These are phyloP conservation scores for Rhopalosiphum maidis DNA, from an alignment of 1,140 invertebrate species.

Conservation along the genomic window DNA sequence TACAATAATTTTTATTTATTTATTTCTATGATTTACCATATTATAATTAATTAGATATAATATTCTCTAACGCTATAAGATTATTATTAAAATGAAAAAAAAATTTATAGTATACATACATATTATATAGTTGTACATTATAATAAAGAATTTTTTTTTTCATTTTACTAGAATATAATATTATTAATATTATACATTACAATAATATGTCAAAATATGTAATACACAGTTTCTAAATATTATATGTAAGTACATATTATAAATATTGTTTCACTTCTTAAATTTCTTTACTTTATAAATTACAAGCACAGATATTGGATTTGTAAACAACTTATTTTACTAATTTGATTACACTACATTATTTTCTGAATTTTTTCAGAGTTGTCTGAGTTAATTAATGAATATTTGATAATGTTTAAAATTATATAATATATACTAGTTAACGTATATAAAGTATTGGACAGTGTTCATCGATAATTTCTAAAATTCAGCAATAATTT, in stretches of 20 bases:
- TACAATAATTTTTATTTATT: slow-evolving; percentile 36
- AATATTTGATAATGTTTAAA: background rate
- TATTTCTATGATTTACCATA: slow-evolving; percentile 45
- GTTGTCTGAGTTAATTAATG: background rate
- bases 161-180: background rate
- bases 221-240: background rate
- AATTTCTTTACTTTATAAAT: slow-evolving; percentile 9
- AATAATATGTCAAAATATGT: background rate
- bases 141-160: background rate
- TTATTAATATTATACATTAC: background rate
- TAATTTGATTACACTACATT: background rate
- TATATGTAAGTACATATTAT: background rate
- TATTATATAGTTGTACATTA: background rate
- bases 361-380: background rate
- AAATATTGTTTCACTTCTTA: background rate
- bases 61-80: slow-evolving; percentile 8
- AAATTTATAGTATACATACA: slow-evolving; percentile 11
- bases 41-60: background rate
- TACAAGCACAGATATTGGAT: slow-evolving; percentile 6
- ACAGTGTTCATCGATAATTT: background rate
- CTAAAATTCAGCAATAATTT: slow-evolving; percentile 19
- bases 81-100: slow-evolving; percentile 21
- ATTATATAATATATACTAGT: background rate
- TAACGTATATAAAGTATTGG: background rate
- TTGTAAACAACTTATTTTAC: background rate